Base-by-base conservation (phyloP, 2,888 invertebrate species). In the Timema cristinae region DNA sequence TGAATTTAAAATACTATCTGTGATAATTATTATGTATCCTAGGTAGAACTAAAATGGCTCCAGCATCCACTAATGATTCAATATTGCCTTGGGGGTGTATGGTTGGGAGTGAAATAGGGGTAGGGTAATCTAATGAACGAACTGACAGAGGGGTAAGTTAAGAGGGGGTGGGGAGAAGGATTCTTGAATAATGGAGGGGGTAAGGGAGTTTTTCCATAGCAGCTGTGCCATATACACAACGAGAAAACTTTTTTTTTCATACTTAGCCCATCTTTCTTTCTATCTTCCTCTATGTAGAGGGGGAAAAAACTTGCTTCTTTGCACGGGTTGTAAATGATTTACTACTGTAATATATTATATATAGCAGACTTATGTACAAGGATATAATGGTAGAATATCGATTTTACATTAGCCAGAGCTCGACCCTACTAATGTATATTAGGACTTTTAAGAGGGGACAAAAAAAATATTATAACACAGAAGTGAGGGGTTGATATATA, bases 311-410 rank as follows among this genome's bases (percentile, higher is more conserved):
- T 68, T 68, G 59, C 50, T 68, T 59, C 63, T 63, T 63, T 63
- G 63, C 63, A 63, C 63, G 63, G 47, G 32, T 63, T 63, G 63
- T 47, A 63, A 48, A 59, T 71, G 68, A 71, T 68, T 71, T 71
- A 71, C 63, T 63, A 48, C 63, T 47, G 63, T 13, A 48, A 63
- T 63, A 63, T 63, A 63, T 47, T 63, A 63, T 63, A 63, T 63
- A 63, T 63, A 63, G 63, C 63, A 63, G 47, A 63, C 63, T 47
- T 63, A 63, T 32, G 32, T 63, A 63, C 63, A 63, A 63, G 63
- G 63, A 63, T 71, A 71, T 71, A 71, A 71, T 68, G 67, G 71
- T 68, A 71, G 61, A 50, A 50, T 71, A 71, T 71, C 71, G 71
- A 71, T 71, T 71, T 68, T 71, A 61, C 71, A 71, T 71, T 71